Conservation (phyloP, 2,797 vertebrate genomes). For the Pangasius sanitwongsei region DNA sequence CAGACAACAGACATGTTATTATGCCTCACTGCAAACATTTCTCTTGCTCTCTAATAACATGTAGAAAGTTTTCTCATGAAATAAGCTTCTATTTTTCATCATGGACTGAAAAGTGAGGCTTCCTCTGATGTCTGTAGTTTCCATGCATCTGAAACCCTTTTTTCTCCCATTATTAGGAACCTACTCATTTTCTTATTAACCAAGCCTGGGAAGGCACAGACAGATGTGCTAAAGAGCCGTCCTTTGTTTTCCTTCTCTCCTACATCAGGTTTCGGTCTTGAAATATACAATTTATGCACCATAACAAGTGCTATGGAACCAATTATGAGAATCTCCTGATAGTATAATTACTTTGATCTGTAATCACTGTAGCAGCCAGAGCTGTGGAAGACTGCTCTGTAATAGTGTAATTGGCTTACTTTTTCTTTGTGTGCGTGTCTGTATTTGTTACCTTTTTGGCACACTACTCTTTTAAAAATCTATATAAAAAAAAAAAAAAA, state of each 20-base stretch:
- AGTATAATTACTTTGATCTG: conserved; percentile 78
- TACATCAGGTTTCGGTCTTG: conserved; percentile 63
- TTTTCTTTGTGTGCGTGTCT: conserved; percentile 36
- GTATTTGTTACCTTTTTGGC: conserved; percentile 38
- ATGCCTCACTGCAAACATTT: conserved; percentile 56
- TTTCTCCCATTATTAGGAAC: conserved; percentile 64
- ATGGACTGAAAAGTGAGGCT: conserved; percentile 35
- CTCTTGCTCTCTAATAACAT: conserved; percentile 57
- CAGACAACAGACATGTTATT: conserved; percentile 44
- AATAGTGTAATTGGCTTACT: conserved; percentile 64
- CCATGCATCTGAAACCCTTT: conserved; percentile 59
- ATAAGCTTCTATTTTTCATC: conserved; percentile 32
- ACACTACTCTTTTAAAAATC: conserved; percentile 32
- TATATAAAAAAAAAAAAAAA: not conserved
- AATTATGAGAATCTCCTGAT: conserved; percentile 74
- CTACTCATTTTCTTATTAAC: conserved; percentile 67
- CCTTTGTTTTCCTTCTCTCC: conserved; percentile 67
- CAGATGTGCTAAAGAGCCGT: conserved; percentile 65
- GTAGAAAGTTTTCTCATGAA: conserved; percentile 35
- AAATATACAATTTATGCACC: conserved; percentile 64
- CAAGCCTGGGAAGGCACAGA: conserved; percentile 66
- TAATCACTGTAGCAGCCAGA: conserved; percentile 68
- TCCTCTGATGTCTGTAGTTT: conserved; percentile 62
- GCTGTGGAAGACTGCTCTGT: conserved; percentile 64
- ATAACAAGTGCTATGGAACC: conserved; percentile 71